Percentiles rank a stretch among this genome's conserved stretches.
phyloP scores from a whole-genome alignment of 2,888 invertebrate species.

The Eristalis tenax region DNA sequence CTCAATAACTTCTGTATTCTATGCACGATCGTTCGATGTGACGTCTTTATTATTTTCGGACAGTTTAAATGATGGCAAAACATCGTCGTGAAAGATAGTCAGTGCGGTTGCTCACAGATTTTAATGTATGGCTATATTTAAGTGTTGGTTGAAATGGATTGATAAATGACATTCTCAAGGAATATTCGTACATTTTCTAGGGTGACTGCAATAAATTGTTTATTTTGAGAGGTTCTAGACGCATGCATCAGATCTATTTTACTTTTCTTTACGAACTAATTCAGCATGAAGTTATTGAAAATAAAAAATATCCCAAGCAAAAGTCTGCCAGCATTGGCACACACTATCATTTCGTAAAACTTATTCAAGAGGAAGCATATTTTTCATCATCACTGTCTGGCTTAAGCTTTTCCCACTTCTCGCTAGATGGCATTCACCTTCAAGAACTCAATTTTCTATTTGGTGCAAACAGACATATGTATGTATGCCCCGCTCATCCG shows the following conservation, averaged over 20 bases:
- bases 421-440: slow-evolving; percentile 51
- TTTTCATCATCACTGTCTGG: slow-evolving; percentile 20
- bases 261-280: too few species aligned
- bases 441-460: slow-evolving; percentile 11
- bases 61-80: slow-evolving; percentile 62
- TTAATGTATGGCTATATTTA: background rate
- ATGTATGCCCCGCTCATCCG: background rate
- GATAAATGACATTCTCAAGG: background rate
- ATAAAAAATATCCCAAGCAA: too few species aligned
- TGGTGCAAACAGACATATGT: background rate
- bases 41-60: slow-evolving; percentile 72
- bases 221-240: too few species aligned
- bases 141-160: background rate
- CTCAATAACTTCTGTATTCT: slow-evolving; percentile 22
- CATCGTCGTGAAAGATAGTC: slow-evolving; percentile 18
- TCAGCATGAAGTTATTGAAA: too few species aligned
- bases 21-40: slow-evolving; percentile 43
- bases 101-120: background rate
- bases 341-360: too few species aligned
- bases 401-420: slow-evolving; percentile 37
- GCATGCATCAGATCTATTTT: too few species aligned
- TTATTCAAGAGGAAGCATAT: background rate
- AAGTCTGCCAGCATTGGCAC: too few species aligned
- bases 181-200: background rate
- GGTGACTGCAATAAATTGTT: too few species aligned